Evolutionary conservation across 2,113 vertebrate species (phyloP), one percentile per base, ranked within the genome.

Genomic region (Tenrec ecaudatus): DNA sequence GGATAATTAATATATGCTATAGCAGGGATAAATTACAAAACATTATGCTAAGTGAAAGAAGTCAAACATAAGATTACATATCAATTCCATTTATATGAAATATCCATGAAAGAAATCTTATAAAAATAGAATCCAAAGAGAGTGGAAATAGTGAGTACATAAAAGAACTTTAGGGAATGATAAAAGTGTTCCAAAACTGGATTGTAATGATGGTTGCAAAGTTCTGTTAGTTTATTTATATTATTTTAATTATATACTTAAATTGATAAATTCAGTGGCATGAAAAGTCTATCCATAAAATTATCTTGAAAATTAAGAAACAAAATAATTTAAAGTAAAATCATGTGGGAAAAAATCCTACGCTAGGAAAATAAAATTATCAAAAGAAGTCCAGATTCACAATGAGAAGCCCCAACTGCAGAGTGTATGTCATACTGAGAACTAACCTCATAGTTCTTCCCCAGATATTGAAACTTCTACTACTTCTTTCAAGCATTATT

Each of bases 391-490:
- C 43, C 14, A 81, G 77, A 92, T 31, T 40, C 9, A 53, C 47
- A 53, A 53, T 10, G 47, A 53, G 47, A 2, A 53, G 6, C 47
- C 12, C 47, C 47, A 84, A 88, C 64, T 2, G n/a, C 29, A 86
- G 0, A 36, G 6, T 82, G 1, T 23, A 0, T 60, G 2, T 82
- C 33, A 60, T 27, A 12, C 19, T 83, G 27, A 71, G 64, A 9
- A 66, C 14, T 75, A 62, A 7, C 88, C 88, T 81, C 73, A 40
- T 43, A 85, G 23, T 20, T 57, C 36, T 82, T 62, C 29, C 47
- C 0, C 40, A 88, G 76, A 58, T 82, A 78, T 84, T 86, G 57
- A 95, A 86, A 82, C 17, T n/a, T 85, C 76, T 64, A 82, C n/a
- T 57, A 76, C 1, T 78, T 20, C 25, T 86, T 62, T 62, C 6